These are phyloP conservation scores for Poeciliopsis retropinna DNA, from an alignment of 2,113 vertebrate species.

Conservation along the genomic window DNA sequence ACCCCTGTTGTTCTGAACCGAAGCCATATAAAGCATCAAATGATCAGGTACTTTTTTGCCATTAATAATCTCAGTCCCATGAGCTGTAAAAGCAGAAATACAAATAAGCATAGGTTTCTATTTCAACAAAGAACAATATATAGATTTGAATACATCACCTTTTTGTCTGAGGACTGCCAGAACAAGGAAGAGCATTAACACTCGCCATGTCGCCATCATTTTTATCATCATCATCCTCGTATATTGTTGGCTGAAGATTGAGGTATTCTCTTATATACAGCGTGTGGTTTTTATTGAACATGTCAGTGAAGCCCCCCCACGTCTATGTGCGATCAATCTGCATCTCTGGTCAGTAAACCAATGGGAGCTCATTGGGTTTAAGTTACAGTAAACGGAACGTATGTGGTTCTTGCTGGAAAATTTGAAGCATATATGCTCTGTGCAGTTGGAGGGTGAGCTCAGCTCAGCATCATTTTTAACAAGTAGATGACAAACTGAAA, in stretches of 20 bases:
- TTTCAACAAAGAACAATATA: background rate
- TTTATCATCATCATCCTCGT: background rate
- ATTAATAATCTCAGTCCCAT: slow-evolving; percentile 69
- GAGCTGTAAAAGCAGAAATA: background rate
- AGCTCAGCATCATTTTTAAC: background rate
- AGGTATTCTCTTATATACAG: background rate
- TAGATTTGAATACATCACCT: rapidly evolving
- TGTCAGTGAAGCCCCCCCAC: too few species aligned
- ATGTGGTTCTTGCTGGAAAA: background rate
- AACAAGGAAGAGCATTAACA: background rate
- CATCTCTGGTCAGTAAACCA: background rate
- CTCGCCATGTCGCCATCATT: background rate
- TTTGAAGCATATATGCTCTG: background rate
- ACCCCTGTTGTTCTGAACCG: background rate
- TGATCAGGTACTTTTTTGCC: slow-evolving; percentile 53
- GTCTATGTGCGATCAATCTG: background rate
- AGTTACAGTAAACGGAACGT: background rate
- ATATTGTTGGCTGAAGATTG: background rate
- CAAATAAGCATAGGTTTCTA: rapidly evolving
- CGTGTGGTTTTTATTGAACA: background rate
- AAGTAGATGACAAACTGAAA: background rate
- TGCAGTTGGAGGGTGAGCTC: background rate
- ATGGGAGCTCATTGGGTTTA: too few species aligned
- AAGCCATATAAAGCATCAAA: slow-evolving; percentile 77
- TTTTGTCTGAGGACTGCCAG: rapidly evolving